Conservation (phyloP, 2,888 invertebrate genomes). For the Clivina fossor region DNA sequence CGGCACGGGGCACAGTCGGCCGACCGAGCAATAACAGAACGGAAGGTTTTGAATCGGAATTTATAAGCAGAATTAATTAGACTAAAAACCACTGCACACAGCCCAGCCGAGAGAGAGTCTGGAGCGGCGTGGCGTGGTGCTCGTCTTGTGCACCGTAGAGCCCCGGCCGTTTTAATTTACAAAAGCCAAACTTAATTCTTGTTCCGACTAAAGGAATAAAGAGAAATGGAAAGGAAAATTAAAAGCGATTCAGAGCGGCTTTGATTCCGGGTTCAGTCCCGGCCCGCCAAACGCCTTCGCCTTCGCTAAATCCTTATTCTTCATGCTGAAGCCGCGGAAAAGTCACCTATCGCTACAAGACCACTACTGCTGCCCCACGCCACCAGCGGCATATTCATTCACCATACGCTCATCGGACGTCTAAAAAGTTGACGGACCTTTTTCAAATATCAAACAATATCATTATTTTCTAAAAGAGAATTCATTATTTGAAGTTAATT, state of each 20-base stretch:
- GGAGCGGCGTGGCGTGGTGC: too few species aligned
- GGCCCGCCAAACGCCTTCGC: slow-evolving; percentile 21
- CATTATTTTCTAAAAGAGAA: too few species aligned
- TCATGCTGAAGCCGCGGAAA: slow-evolving; percentile 43
- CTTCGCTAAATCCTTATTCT: slow-evolving; percentile 48
- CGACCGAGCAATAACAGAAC: slow-evolving; percentile 52
- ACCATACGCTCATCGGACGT: too few species aligned
- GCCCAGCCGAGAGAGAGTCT: slow-evolving; percentile 42
- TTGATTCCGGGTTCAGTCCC: slow-evolving; percentile 55
- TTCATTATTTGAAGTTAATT: too few species aligned
- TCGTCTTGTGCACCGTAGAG: slow-evolving; percentile 39
- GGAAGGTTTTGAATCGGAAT: slow-evolving; percentile 53
- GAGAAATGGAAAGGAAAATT: slow-evolving; percentile 59
- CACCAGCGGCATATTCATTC: slow-evolving; percentile 1
- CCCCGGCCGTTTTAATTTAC: slow-evolving; percentile 58
- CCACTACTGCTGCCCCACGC: background rate
- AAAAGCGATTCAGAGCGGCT: slow-evolving; percentile 57
- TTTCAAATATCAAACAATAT: too few species aligned
- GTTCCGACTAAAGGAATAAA: slow-evolving; percentile 57
- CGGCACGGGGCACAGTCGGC: too few species aligned
- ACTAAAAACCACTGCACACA: slow-evolving; percentile 57
- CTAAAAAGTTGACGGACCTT: too few species aligned
- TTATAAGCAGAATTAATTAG: slow-evolving; percentile 60
- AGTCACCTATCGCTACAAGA: slow-evolving; percentile 38
- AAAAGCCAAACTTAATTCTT: slow-evolving; percentile 60